phyloP scores from a whole-genome alignment of 2,888 invertebrate species.

The Notodonta ziczac region DNA sequence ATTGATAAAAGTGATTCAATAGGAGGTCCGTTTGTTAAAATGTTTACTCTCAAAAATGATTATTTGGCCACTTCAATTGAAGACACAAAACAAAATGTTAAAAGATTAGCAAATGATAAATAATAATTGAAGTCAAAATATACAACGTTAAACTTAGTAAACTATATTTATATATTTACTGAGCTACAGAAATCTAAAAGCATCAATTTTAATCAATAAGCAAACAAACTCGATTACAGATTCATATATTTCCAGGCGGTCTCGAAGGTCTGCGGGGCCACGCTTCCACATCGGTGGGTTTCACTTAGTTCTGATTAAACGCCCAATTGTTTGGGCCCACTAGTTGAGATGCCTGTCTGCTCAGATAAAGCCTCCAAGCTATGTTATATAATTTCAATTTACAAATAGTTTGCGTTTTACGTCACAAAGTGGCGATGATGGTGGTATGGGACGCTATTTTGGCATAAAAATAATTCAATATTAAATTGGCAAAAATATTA shows the following conservation, averaged over 20 bases:
- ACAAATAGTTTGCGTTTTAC: background rate
- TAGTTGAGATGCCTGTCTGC: slow-evolving; percentile 1
- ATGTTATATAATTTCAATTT: background rate
- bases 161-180: too few relatives aligned
- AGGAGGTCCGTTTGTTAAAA: background rate
- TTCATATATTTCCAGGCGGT: slow-evolving; percentile 1
- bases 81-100: too few relatives aligned
- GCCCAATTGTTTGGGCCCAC: slow-evolving; percentile 8
- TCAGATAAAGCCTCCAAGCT: background rate
- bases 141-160: too few relatives aligned
- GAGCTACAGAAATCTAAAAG: background rate
- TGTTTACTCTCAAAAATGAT: background rate
- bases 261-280: background rate
- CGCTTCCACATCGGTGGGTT: background rate
- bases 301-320: slow-evolving; percentile 12
- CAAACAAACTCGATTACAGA: slow-evolving; percentile 7
- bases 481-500: too few relatives aligned
- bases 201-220: background rate
- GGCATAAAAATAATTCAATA: too few relatives aligned
- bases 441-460: background rate
- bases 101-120: too few relatives aligned
- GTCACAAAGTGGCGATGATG: background rate
- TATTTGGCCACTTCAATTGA: too few relatives aligned
- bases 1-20: background rate
- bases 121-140: too few relatives aligned